Evolutionary conservation across 2,797 vertebrate species (phyloP).

Genomic region (Tenualosa thibaudeaui): DNA sequence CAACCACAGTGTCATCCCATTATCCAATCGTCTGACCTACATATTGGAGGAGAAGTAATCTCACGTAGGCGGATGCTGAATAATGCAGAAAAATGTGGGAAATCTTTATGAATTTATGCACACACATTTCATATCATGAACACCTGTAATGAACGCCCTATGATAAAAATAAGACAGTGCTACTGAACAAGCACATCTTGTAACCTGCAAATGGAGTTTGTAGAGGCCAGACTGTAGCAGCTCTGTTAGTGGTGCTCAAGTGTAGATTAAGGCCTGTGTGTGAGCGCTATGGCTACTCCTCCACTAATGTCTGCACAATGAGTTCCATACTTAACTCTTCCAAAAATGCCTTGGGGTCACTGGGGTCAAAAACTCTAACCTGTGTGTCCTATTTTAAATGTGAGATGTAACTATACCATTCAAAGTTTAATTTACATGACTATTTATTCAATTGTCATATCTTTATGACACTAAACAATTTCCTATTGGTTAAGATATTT

Average conservation of each 20-base stretch:
- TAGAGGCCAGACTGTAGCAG: neutral
- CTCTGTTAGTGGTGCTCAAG: neutral
- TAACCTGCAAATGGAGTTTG: too few species aligned
- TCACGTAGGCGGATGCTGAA: constrained; percentile 74
- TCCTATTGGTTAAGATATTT: neutral
- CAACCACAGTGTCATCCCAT: constrained; percentile 65
- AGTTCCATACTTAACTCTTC: neutral
- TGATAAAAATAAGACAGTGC: too few species aligned
- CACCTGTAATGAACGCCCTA: too few species aligned
- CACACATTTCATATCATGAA: too few species aligned
- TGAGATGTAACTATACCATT: neutral
- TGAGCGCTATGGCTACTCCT: neutral
- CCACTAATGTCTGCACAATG: neutral
- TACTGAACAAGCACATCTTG: too few species aligned
- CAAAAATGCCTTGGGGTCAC: neutral
- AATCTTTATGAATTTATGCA: constrained; percentile 68
- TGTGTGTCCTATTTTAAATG: neutral
- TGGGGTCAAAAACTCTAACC: neutral
- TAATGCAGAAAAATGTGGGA: constrained; percentile 76
- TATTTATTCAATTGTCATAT: too few species aligned
- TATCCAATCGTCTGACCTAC: constrained; percentile 74
- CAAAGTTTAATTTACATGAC: neutral
- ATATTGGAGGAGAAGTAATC: constrained; percentile 74
- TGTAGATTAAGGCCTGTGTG: neutral
- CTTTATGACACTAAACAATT: neutral